phyloP scores from a whole-genome alignment of 2,113 vertebrate species.

The Strigops habroptila region DNA sequence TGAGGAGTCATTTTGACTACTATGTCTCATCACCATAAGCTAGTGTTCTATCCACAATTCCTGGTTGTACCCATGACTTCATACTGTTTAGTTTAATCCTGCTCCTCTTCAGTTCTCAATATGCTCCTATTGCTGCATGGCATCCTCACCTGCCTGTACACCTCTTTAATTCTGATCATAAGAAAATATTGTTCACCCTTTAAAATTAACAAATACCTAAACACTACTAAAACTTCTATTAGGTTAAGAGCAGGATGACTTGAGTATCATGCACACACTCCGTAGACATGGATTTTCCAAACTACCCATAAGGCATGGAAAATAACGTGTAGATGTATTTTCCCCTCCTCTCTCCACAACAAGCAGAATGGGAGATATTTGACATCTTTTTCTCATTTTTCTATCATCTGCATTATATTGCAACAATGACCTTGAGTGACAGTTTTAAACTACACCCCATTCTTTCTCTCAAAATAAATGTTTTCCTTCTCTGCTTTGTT shows the following conservation, averaged over 20 bases:
- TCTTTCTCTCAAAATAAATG: neutral
- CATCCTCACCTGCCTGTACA: neutral
- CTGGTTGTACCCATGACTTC: neutral
- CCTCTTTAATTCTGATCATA: neutral
- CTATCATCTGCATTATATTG: neutral
- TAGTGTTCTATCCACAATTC: neutral
- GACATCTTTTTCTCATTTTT: neutral
- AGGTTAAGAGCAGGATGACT: neutral
- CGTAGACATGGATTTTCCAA: neutral
- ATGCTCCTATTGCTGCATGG: neutral
- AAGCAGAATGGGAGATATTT: neutral
- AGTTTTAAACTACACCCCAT: neutral
- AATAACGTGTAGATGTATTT: neutral
- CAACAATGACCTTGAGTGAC: neutral
- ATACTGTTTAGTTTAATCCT: neutral
- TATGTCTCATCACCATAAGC: neutral
- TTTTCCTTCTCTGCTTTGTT: neutral
- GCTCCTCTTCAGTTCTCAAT: neutral
- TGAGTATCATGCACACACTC: neutral
- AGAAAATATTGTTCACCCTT: neutral
- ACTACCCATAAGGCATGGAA: neutral
- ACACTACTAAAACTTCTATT: neutral
- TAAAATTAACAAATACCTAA: neutral
- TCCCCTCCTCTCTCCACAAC: neutral
- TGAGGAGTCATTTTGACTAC: neutral